A percentile compares a stretch with the other conserved stretches of the same genome.
Conservation (phyloP, 2,888 invertebrate species). For the Nephrotoma appendiculata region DNA sequence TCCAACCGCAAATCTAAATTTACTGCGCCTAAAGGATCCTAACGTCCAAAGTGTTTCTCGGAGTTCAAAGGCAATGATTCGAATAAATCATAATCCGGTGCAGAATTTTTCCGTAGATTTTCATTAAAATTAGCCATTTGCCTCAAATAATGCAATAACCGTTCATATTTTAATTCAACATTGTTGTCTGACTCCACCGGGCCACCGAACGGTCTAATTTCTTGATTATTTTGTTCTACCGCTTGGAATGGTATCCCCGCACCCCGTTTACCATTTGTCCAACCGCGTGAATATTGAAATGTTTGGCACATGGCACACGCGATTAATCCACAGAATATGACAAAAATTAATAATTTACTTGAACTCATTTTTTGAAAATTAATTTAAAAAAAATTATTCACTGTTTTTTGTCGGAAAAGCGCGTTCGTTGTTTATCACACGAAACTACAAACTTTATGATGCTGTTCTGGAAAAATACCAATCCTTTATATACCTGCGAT, state of each 20-base stretch:
- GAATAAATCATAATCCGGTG: neutral
- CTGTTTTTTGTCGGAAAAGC: neutral
- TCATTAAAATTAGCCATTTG: neutral
- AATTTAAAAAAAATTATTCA: neutral
- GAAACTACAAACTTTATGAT: neutral
- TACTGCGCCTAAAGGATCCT: neutral
- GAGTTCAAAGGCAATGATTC: neutral
- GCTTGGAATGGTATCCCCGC: neutral
- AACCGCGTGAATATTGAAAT: slow-evolving; percentile 63
- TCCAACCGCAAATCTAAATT: neutral
- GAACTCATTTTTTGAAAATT: neutral
- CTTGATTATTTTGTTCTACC: neutral
- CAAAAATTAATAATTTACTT: neutral
- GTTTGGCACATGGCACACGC: slow-evolving; percentile 44
- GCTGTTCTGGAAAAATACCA: neutral
- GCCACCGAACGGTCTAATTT: neutral
- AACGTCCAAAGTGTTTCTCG: neutral
- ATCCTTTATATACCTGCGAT: neutral
- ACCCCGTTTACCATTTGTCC: slow-evolving; percentile 55
- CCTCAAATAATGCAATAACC: neutral
- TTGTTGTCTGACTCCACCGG: neutral
- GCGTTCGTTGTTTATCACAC: neutral
- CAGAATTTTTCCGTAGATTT: neutral
- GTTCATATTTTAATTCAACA: neutral
- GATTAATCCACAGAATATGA: slow-evolving; percentile 15